A percentile compares a stretch with the other conserved stretches of the same genome.
These are phyloP conservation scores for Escarpia spicata DNA, from an alignment of 2,888 invertebrate genomes.

Conservation along the genomic window DNA sequence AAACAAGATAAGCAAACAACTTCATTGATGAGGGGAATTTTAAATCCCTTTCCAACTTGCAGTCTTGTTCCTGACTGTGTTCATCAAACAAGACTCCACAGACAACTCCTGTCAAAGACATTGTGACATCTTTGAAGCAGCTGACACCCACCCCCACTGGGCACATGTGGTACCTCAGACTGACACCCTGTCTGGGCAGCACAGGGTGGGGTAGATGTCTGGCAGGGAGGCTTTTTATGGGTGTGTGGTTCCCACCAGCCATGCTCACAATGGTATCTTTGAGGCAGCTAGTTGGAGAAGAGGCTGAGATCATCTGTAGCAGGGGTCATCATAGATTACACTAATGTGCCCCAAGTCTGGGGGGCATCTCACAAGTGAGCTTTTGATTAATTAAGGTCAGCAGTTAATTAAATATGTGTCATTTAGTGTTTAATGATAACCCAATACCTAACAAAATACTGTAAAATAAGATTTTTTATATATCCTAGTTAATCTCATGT, in stretches of 20 bases:
- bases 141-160: not conserved
- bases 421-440: not conserved
- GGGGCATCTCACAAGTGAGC: not conserved
- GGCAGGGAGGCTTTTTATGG: not conserved
- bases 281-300: not conserved
- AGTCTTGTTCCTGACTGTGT: not conserved
- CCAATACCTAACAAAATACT: too few relatives aligned
- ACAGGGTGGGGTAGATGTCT: conserved; percentile 5
- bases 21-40: not conserved
- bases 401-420: not conserved
- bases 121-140: not conserved
- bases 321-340: conserved; percentile 12
- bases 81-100: not conserved
- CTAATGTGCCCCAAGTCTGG: not conserved
- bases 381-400: not conserved
- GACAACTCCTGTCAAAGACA: not conserved
- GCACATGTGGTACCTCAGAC: not conserved
- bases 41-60: not conserved
- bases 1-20: too few relatives aligned
- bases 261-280: not conserved
- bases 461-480: too few relatives aligned
- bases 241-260: not conserved
- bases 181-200: conserved; percentile 1
- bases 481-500: too few relatives aligned
- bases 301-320: not conserved